Conservation (phyloP, 2,797 vertebrate genomes). For the Geotrypetes seraphini region DNA sequence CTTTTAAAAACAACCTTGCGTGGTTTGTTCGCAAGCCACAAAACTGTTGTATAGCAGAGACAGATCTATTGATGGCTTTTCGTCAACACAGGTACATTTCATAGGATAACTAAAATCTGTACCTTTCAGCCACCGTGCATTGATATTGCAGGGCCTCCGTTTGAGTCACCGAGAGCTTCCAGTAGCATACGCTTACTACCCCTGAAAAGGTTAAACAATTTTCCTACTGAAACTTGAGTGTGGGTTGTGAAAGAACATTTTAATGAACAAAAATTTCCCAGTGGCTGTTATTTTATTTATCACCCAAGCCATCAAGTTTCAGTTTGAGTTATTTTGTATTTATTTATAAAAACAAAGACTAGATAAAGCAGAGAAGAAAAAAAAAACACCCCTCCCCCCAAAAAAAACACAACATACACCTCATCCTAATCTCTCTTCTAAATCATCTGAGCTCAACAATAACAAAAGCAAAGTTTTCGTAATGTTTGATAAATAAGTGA, state of each 20-base stretch:
- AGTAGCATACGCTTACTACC: conserved; percentile 56
- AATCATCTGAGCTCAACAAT: conserved; percentile 27
- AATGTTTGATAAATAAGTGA: too few relatives aligned
- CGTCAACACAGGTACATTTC: not conserved
- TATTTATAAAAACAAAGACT: conserved; percentile 96
- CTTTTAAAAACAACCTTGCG: too few relatives aligned
- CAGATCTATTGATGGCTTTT: too few relatives aligned
- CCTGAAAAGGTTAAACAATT: conserved; percentile 89
- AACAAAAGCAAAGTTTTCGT: too few relatives aligned
- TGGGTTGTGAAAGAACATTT: conserved; percentile 91
- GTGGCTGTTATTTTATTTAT: conserved; percentile 86
- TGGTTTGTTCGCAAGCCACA: too few relatives aligned
- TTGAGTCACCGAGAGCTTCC: conserved; percentile 31
- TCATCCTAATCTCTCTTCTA: conserved; percentile 49
- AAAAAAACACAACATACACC: conserved; percentile 53
- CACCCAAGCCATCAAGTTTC: conserved; percentile 96
- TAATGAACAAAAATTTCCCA: conserved; percentile 93
- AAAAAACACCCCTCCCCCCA: too few relatives aligned
- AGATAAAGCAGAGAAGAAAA: conserved; percentile 72
- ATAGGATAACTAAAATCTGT: conserved; percentile 29
- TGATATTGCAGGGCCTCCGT: conserved; percentile 2
- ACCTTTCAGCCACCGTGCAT: conserved; percentile 24
- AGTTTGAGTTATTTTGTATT: conserved; percentile 92
- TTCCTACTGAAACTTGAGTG: conserved; percentile 92
- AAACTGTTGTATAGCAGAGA: too few relatives aligned